A percentile compares a stretch with the other conserved stretches of the same genome.
phyloP scores from a whole-genome alignment of 2,113 vertebrate species.

The Lophotis ruficrista region DNA sequence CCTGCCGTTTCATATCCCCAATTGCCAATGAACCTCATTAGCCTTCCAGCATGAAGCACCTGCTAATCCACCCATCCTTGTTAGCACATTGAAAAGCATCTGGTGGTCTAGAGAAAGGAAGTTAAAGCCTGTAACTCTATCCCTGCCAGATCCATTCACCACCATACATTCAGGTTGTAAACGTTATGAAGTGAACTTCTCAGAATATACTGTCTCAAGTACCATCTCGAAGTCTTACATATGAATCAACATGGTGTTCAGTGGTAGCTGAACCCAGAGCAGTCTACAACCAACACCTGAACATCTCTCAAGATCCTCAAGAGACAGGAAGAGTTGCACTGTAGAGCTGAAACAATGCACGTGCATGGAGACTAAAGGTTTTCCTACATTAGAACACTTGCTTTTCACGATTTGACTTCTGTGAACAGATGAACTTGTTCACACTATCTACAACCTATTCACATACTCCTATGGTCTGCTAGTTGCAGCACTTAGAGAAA shows the following conservation, averaged over 20 bases:
- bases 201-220: not conserved
- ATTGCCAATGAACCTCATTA: conserved; percentile 8
- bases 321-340: not conserved
- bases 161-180: not conserved
- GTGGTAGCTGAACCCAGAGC: not conserved
- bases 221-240: not conserved
- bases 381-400: rapidly evolving
- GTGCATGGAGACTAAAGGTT: not conserved
- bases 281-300: not conserved
- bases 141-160: not conserved
- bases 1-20: not conserved
- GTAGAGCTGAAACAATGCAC: not conserved
- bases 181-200: not conserved
- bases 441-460: not conserved
- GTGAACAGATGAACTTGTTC: not conserved
- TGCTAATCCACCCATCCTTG: conserved; percentile 32
- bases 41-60: conserved; percentile 6
- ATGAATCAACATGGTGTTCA: not conserved
- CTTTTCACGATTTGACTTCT: not conserved
- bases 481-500: not conserved
- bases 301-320: not conserved
- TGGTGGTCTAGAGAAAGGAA: not conserved
- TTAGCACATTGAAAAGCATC: conserved; percentile 13
- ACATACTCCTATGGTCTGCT: not conserved
- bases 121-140: not conserved